Conservation (phyloP, 30 jellyfish, hydroid and myxozoan genomes). For the Pelagia noctiluca region DNA sequence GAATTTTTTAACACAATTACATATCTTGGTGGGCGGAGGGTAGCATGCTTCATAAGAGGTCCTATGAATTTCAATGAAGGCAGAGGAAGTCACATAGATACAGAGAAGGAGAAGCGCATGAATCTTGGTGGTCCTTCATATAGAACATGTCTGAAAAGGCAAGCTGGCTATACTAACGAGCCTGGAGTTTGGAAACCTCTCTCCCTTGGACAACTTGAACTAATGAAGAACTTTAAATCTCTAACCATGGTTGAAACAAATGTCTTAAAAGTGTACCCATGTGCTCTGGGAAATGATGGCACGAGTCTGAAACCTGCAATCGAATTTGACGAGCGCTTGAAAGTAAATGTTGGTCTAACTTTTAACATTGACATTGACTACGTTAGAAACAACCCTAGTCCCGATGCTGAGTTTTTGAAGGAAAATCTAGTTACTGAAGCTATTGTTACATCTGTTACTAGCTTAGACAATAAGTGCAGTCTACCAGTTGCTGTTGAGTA, state of each 20-base stretch:
- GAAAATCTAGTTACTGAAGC: background rate
- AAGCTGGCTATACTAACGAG: background rate
- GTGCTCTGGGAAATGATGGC: conserved; percentile 12
- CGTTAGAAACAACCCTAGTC: background rate
- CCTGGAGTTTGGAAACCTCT: background rate
- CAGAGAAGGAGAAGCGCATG: conserved; percentile 11
- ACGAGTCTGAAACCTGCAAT: conserved; percentile 11
- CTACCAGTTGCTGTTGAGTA: conserved; percentile 15
- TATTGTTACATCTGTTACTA: background rate
- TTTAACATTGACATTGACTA: background rate
- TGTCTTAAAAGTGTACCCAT: background rate
- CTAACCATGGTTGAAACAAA: background rate
- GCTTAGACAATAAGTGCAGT: conserved; percentile 9
- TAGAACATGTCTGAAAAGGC: background rate
- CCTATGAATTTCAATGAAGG: conserved; percentile 20
- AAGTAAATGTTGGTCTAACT: conserved; percentile 10
- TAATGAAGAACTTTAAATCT: background rate
- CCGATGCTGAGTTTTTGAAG: background rate
- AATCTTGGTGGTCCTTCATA: conserved; percentile 23
- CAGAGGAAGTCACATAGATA: conserved; percentile 24
- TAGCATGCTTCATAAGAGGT: conserved; percentile 24
- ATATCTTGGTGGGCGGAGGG: conserved; percentile 33
- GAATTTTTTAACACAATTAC: conserved; percentile 7
- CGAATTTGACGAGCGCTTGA: conserved; percentile 11
- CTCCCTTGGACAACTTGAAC: background rate